Percentiles rank a stretch among this genome's conserved stretches.
phyloP scores from a whole-genome alignment of 2,797 vertebrate genomes.

The Odontamblyopus lacepedii region DNA sequence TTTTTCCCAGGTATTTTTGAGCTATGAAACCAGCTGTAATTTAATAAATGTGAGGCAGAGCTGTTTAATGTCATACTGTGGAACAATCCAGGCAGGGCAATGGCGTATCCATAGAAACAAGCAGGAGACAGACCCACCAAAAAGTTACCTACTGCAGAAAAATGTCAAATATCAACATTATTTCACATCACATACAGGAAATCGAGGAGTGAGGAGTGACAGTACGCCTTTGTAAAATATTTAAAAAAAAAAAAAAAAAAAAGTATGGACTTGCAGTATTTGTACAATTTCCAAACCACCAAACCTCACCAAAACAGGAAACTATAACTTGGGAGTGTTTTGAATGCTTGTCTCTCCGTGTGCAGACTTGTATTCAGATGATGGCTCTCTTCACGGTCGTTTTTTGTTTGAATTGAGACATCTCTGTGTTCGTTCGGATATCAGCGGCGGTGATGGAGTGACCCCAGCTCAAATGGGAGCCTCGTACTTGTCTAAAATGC shows the following conservation, averaged over 20 bases:
- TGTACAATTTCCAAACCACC: not conserved
- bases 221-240: not conserved
- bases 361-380: not conserved
- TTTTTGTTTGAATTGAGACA: conserved; percentile 13
- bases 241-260: not conserved
- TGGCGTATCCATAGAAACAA: too few species aligned
- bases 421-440: not conserved
- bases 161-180: too few species aligned
- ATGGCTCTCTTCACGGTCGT: conserved; percentile 18
- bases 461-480: not conserved
- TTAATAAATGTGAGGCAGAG: too few species aligned
- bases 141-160: too few species aligned
- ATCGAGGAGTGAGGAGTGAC: too few species aligned
- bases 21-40: too few species aligned
- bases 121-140: too few species aligned
- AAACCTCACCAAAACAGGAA: not conserved
- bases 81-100: too few species aligned
- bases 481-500: conserved; percentile 1
- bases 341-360: not conserved
- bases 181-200: too few species aligned
- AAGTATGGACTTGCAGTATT: not conserved
- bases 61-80: too few species aligned
- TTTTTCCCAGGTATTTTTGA: too few species aligned
- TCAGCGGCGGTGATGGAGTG: conserved; percentile 1
- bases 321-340: not conserved